phyloP scores from a whole-genome alignment of 2,113 vertebrate genomes.

The Ariopsis seemanni region DNA sequence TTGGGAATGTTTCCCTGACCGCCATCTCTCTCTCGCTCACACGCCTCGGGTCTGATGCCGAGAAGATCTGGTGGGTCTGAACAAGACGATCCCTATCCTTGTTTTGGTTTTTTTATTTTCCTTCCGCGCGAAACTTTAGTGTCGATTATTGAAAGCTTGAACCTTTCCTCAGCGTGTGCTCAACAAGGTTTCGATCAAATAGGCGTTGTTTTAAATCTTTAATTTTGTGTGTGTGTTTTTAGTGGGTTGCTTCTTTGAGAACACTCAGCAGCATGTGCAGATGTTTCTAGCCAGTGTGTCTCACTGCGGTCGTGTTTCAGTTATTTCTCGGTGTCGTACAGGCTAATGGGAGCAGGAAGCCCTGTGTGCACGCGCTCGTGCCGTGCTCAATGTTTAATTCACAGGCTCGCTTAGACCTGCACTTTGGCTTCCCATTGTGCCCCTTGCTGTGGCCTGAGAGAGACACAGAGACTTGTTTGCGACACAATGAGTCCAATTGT shows the following conservation, averaged over 20 bases:
- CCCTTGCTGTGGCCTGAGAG: neutral
- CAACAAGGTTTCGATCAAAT: neutral
- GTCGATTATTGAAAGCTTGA: conserved; percentile 47
- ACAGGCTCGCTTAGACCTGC: conserved; percentile 31
- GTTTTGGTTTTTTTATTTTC: no score
- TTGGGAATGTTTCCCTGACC: neutral
- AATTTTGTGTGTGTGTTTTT: conserved; percentile 2
- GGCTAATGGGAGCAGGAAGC: conserved; percentile 28
- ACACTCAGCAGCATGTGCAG: neutral
- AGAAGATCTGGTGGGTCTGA: neutral
- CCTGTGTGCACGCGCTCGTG: neutral
- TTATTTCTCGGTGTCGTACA: neutral
- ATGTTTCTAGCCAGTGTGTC: neutral
- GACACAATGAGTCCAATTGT: neutral
- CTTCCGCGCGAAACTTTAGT: conserved; percentile 17
- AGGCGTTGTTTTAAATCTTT: neutral
- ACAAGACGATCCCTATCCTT: neutral
- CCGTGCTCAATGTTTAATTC: conserved; percentile 48
- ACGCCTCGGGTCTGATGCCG: no score
- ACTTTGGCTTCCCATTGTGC: conserved; percentile 46
- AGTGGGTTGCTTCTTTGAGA: conserved; percentile 2
- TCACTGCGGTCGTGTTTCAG: neutral
- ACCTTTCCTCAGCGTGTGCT: neutral
- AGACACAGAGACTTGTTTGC: neutral
- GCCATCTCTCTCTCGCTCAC: neutral